A percentile compares a stretch with the other conserved stretches of the same genome.
These are phyloP conservation scores for Eretmochelys imbricata DNA, from an alignment of 2,113 vertebrate genomes.

Conservation along the genomic window DNA sequence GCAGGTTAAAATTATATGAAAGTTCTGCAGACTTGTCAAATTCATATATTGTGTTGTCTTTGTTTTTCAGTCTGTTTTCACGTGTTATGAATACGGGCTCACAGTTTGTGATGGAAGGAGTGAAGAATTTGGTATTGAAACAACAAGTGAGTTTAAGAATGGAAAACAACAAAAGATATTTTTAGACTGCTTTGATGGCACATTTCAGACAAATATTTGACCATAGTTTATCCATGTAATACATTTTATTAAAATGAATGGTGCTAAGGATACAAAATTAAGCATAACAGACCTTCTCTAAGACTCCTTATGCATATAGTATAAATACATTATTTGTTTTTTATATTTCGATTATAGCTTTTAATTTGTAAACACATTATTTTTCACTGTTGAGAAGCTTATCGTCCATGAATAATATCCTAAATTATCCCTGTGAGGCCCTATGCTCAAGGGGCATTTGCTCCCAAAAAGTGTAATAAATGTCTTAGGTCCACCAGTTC, in stretches of 20 bases:
- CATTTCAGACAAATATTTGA: background rate
- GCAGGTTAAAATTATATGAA: background rate
- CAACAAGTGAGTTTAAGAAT: conserved; percentile 88
- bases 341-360: background rate
- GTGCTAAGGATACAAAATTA: background rate
- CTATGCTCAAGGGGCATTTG: background rate
- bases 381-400: background rate
- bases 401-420: background rate
- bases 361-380: background rate
- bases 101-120: conserved; percentile 99
- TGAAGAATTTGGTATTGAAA: conserved; percentile 97
- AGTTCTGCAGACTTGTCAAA: background rate
- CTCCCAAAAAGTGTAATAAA: background rate
- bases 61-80: conserved; percentile 89
- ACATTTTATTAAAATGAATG: background rate
- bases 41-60: background rate
- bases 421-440: background rate
- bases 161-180: background rate
- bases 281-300: background rate
- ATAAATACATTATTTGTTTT: background rate
- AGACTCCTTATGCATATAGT: background rate
- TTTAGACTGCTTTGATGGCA: background rate
- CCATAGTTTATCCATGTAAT: background rate
- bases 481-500: background rate
- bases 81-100: conserved; percentile 98